Evolutionary conservation across 2,888 invertebrate species (phyloP).

Genomic region (Seira musarum): DNA sequence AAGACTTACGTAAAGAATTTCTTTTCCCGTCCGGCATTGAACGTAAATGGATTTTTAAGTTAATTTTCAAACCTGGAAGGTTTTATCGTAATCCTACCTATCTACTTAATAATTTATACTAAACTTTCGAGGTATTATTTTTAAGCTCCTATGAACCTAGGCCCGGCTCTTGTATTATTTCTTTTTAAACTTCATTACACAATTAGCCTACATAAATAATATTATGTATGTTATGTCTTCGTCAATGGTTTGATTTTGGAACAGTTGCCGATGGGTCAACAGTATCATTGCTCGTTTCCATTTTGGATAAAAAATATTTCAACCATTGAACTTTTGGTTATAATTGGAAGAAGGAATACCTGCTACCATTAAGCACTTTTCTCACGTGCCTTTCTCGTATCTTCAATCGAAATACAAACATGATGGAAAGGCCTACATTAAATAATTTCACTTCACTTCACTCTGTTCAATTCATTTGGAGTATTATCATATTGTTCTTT

Average conservation of each 20-base stretch:
- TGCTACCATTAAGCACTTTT: neutral
- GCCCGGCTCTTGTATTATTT: neutral
- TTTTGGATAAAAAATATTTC: neutral
- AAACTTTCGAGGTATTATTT: neutral
- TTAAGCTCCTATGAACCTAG: neutral
- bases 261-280: neutral
- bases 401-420: neutral
- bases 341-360: neutral
- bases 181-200: conserved; percentile 16
- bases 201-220: neutral
- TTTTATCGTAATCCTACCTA: neutral
- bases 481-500: neutral
- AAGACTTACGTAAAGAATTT: conserved; percentile 42
- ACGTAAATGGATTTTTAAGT: neutral
- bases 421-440: neutral
- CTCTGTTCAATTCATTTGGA: neutral
- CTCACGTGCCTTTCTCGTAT: conserved; percentile 12
- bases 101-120: neutral
- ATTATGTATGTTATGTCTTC: neutral
- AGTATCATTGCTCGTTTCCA: neutral
- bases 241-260: too few species aligned
- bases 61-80: neutral
- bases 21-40: conserved; percentile 60
- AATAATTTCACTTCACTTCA: neutral
- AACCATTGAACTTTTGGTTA: too few species aligned